A percentile compares a stretch with the other conserved stretches of the same genome.
Evolutionary conservation across 2,888 invertebrate genomes (phyloP).

Genomic region (Exocentrus adspersus): DNA sequence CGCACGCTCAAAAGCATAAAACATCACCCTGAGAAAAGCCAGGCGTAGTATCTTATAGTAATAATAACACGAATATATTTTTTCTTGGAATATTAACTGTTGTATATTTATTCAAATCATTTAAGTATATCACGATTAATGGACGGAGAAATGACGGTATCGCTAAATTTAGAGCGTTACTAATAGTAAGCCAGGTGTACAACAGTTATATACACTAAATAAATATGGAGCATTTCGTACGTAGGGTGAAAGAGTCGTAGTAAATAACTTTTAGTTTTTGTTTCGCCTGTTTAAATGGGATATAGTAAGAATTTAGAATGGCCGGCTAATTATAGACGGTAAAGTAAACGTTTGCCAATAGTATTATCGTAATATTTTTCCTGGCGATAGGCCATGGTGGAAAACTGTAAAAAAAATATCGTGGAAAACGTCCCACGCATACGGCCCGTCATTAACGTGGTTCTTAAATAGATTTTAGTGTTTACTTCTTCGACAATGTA

Average conservation of each 20-base stretch:
- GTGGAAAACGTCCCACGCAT: slow-evolving; percentile 18
- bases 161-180: neutral
- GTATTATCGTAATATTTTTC: slow-evolving; percentile 41
- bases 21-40: too few relatives aligned
- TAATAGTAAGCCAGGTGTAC: neutral
- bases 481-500: slow-evolving; percentile 9
- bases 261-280: slow-evolving; percentile 27
- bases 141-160: neutral
- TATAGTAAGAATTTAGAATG: slow-evolving; percentile 38
- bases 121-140: neutral
- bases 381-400: neutral
- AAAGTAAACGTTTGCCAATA: slow-evolving; percentile 44
- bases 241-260: neutral
- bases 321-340: slow-evolving; percentile 36
- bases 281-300: slow-evolving; percentile 28
- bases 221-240: slow-evolving; percentile 21
- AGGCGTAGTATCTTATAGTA: too few relatives aligned
- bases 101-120: neutral
- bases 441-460: slow-evolving; percentile 32
- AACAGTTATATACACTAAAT: neutral
- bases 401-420: slow-evolving; percentile 17
- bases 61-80: too few relatives aligned
- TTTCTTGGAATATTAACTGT: neutral
- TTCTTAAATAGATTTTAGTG: slow-evolving; percentile 29
- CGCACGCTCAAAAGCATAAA: too few relatives aligned